These are phyloP conservation scores for Hemibagrus guttatus DNA, from an alignment of 2,797 vertebrate species.

Conservation along the genomic window DNA sequence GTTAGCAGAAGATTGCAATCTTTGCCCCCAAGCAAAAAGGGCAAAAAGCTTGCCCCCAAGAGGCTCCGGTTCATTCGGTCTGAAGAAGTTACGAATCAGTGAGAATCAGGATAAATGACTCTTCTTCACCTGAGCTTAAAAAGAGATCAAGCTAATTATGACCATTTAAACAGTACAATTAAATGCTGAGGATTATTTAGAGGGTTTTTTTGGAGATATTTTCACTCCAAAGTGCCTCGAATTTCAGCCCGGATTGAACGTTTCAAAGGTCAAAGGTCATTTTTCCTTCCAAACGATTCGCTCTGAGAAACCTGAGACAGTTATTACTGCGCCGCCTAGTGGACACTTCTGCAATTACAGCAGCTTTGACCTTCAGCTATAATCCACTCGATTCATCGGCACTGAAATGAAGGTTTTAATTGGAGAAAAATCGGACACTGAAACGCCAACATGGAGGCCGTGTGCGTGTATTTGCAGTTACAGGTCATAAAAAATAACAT, in stretches of 20 bases:
- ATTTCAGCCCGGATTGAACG: not conserved
- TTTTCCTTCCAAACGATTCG: not conserved
- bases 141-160: not conserved
- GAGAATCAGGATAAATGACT: not conserved
- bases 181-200: not conserved
- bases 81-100: not conserved
- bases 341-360: not conserved
- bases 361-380: not conserved
- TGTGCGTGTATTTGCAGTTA: conserved; percentile 1
- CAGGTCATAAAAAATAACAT: not conserved
- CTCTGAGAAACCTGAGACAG: no score
- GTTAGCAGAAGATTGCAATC: not conserved
- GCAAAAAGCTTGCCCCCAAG: no score
- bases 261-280: not conserved
- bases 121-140: no score
- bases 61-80: not conserved
- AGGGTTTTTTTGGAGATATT: not conserved
- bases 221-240: not conserved
- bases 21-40: no score
- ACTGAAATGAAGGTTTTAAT: not conserved
- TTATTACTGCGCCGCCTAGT: not conserved
- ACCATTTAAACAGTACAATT: not conserved
- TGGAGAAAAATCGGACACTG: not conserved
- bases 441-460: not conserved
- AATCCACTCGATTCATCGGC: not conserved